phyloP scores from a whole-genome alignment of 2,888 invertebrate genomes.

The Monochamus alternatus region DNA sequence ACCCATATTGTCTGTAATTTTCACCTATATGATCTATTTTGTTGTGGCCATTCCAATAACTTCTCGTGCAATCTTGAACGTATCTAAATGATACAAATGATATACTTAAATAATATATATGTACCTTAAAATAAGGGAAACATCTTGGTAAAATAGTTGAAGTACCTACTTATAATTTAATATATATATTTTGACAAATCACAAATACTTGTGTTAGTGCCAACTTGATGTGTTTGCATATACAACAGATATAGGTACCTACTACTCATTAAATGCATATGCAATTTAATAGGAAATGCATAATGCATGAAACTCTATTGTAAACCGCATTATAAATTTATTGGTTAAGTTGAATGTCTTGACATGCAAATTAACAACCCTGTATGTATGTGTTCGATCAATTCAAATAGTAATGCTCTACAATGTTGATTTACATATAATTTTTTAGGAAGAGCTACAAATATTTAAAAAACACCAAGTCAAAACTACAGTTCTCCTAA shows the following conservation, averaged over 20 bases:
- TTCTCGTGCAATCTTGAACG: too few relatives aligned
- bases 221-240: slow-evolving; percentile 36
- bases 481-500: too few relatives aligned
- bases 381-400: background rate
- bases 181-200: background rate
- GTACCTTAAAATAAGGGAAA: background rate
- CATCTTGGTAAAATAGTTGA: background rate
- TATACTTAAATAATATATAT: background rate
- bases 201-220: slow-evolving; percentile 2
- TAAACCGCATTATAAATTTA: slow-evolving; percentile 48
- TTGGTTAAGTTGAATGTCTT: slow-evolving; percentile 42
- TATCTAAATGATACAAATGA: too few relatives aligned
- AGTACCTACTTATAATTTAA: background rate
- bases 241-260: slow-evolving; percentile 24
- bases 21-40: too few relatives aligned
- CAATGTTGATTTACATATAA: too few relatives aligned
- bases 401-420: background rate
- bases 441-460: too few relatives aligned
- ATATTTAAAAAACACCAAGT: too few relatives aligned
- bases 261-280: slow-evolving; percentile 53
- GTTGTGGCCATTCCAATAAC: too few relatives aligned
- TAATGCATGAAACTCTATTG: slow-evolving; percentile 51
- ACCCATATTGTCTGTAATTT: too few relatives aligned
- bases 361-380: slow-evolving; percentile 37
- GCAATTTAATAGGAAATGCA: slow-evolving; percentile 51